A percentile compares a stretch with the other conserved stretches of the same genome.
phyloP scores from a whole-genome alignment of 1,140 invertebrate species.

The Zophobas morio region DNA sequence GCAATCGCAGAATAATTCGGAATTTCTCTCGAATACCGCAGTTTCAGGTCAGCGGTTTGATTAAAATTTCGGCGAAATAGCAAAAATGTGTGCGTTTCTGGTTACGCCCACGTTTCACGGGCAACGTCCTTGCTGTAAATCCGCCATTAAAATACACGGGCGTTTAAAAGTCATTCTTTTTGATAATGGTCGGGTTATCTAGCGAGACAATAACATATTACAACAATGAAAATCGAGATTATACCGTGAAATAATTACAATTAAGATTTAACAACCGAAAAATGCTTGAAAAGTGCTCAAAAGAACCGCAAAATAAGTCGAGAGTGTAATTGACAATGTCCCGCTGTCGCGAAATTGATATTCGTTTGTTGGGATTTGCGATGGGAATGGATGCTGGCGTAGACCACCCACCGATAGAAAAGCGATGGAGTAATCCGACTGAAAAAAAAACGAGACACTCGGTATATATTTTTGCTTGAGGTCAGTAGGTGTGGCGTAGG shows the following conservation, averaged over 20 bases:
- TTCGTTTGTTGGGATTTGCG: not conserved
- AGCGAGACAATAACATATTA: conserved; percentile 1
- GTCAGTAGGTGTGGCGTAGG: no score
- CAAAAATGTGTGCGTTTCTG: not conserved
- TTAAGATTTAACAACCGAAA: conserved; percentile 1
- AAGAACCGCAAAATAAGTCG: conserved; percentile 15
- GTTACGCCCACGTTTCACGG: not conserved
- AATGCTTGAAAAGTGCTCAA: conserved; percentile 1
- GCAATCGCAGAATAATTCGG: no score
- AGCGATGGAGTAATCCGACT: no score
- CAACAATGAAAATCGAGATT: conserved; percentile 6
- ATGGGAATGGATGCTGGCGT: not conserved
- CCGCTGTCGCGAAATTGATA: not conserved
- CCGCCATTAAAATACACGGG: not conserved
- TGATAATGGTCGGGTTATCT: not conserved
- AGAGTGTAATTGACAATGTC: conserved; percentile 11
- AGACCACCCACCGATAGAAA: not conserved
- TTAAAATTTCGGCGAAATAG: no score
- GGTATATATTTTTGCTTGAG: no score
- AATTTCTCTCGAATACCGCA: no score
- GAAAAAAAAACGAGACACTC: no score
- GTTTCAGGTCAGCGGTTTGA: no score
- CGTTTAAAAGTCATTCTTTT: conserved; percentile 16
- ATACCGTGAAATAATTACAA: conserved; percentile 15
- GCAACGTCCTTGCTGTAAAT: not conserved